Evolutionary conservation across 2,113 vertebrate species (phyloP).

Genomic region (Thamnophis sirtalis): DNA sequence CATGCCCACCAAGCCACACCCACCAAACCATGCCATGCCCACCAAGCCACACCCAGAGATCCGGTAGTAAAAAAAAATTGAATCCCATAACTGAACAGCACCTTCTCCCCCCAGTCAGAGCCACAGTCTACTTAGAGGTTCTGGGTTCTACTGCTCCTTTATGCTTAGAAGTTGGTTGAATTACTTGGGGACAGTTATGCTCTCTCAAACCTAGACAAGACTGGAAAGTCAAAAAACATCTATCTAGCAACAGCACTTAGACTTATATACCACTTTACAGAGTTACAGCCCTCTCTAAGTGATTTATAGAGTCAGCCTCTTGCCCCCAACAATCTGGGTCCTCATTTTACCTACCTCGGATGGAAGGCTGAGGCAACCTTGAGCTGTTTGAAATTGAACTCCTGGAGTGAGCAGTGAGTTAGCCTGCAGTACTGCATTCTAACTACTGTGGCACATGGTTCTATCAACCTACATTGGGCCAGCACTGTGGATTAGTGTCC

Average conservation of each 20-base stretch:
- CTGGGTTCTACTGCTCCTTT: background rate
- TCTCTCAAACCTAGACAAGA: background rate
- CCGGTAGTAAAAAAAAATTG: too few relatives aligned
- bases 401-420: background rate
- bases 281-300: background rate
- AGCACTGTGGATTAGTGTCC: background rate
- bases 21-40: too few relatives aligned
- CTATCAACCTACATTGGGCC: background rate
- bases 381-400: background rate
- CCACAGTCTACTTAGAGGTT: background rate
- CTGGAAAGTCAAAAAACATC: background rate
- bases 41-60: too few relatives aligned
- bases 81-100: background rate
- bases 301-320: background rate
- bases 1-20: too few relatives aligned
- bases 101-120: background rate
- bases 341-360: background rate
- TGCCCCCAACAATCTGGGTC: background rate
- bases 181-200: background rate
- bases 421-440: background rate
- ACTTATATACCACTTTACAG: background rate
- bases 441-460: background rate
- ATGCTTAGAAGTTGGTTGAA: background rate
- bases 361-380: background rate
- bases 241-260: background rate